These are phyloP conservation scores for Oncopeltus fasciatus DNA, from an alignment of 1,140 invertebrate species.

Conservation along the genomic window DNA sequence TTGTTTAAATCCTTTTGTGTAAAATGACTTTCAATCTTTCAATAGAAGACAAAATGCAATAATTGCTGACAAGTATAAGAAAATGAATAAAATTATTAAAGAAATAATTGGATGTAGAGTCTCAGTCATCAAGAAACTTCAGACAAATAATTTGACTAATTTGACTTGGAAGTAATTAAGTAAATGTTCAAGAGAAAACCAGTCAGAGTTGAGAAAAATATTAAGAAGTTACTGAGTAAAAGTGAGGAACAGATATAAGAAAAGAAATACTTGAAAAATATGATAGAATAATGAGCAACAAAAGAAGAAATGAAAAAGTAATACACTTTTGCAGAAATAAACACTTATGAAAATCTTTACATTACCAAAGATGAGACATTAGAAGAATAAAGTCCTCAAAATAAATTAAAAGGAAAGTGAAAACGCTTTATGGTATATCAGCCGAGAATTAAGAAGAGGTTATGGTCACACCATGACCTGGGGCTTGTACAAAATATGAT, in stretches of 20 bases:
- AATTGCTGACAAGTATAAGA: neutral
- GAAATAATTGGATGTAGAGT: neutral
- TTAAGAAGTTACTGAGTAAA: neutral
- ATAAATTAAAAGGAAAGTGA: neutral
- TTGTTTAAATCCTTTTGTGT: no score
- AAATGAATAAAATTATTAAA: neutral
- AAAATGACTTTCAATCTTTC: no score
- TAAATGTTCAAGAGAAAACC: neutral
- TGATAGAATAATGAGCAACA: neutral
- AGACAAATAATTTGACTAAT: neutral
- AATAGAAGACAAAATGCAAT: no score
- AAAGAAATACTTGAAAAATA: neutral
- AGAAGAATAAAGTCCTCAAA: neutral
- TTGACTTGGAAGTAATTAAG: neutral
- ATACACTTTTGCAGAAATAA: neutral
- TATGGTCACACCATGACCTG: neutral
- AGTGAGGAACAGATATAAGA: neutral
- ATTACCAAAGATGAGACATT: neutral
- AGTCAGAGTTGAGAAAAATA: neutral
- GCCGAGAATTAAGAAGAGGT: neutral
- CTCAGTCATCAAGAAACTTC: neutral
- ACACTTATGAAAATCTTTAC: neutral
- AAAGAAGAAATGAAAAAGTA: neutral
- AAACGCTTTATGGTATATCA: neutral
- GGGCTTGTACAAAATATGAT: neutral